phyloP scores from a whole-genome alignment of 2,888 invertebrate genomes.

The Epirrhoe alternata region DNA sequence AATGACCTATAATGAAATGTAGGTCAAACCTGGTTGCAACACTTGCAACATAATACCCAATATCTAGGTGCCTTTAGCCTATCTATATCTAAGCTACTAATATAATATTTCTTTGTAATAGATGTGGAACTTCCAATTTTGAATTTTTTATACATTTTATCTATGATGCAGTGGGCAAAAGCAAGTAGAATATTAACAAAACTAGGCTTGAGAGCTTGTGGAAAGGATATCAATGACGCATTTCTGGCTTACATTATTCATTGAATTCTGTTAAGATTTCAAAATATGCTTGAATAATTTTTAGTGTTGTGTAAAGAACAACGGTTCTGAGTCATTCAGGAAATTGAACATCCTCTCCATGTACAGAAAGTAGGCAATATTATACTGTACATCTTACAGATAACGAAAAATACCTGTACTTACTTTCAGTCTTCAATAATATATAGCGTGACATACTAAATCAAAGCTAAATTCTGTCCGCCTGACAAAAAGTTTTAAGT shows the following conservation, averaged over 20 bases:
- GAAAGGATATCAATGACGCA: slow-evolving; percentile 2
- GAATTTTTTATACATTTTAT: too few species aligned
- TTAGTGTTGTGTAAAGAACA: slow-evolving; percentile 4
- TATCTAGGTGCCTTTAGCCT: not conserved
- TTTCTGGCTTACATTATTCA: slow-evolving; percentile 18
- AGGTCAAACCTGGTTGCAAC: slow-evolving; percentile 35
- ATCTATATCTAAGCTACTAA: too few species aligned
- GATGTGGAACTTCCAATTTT: too few species aligned
- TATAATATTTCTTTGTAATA: too few species aligned
- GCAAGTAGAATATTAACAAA: not conserved
- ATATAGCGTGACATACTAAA: too few species aligned
- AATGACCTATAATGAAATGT: slow-evolving; percentile 40
- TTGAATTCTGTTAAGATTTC: slow-evolving; percentile 3
- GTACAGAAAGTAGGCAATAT: not conserved
- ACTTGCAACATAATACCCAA: slow-evolving; percentile 30
- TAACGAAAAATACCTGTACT: too few species aligned
- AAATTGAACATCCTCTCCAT: not conserved
- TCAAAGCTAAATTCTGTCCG: too few species aligned
- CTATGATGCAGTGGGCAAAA: too few species aligned
- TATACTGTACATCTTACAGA: too few species aligned
- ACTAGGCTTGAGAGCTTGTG: not conserved
- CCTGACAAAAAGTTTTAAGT: too few species aligned
- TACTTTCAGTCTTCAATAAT: too few species aligned
- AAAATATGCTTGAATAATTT: not conserved
- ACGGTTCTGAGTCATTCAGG: not conserved